A percentile compares a stretch with the other conserved stretches of the same genome.
Evolutionary conservation across 1,140 invertebrate genomes (phyloP).

Genomic region (Gryllus bimaculatus): DNA sequence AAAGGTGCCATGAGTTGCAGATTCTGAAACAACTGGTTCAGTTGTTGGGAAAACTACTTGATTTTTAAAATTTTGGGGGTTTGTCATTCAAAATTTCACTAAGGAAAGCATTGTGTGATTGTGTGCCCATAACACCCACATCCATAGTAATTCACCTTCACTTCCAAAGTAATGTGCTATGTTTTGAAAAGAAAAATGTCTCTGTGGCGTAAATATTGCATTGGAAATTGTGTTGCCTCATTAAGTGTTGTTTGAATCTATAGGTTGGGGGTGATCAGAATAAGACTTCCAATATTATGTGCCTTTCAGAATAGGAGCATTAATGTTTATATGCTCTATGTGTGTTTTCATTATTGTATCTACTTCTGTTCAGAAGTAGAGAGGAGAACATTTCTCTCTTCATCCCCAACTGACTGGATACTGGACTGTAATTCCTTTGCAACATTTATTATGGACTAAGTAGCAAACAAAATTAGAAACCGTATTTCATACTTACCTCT

Average conservation of each 20-base stretch:
- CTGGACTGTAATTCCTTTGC: neutral
- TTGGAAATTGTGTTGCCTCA: neutral
- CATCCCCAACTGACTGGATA: neutral
- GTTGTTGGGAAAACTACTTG: too few species aligned
- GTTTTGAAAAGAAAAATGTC: neutral
- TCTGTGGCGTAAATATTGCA: neutral
- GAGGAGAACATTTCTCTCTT: neutral
- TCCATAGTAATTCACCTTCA: neutral
- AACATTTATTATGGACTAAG: neutral
- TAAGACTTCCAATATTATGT: slow-evolving; percentile 1
- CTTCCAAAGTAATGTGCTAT: neutral
- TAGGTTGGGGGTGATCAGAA: neutral
- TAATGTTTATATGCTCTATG: neutral
- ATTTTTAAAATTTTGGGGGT: too few species aligned
- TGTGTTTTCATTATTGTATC: neutral
- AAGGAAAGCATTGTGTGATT: neutral
- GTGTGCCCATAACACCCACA: neutral
- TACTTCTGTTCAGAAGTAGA: neutral
- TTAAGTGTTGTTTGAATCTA: neutral
- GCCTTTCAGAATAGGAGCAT: neutral
- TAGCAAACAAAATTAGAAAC: neutral
- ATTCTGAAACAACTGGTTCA: too few species aligned
- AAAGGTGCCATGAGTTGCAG: too few species aligned
- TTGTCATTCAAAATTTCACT: neutral
- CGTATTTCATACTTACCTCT: neutral